A percentile compares a stretch with the other conserved stretches of the same genome.
These are phyloP conservation scores for Monoplex corrugatus DNA, from an alignment of 2,888 invertebrate species.

Conservation along the genomic window DNA sequence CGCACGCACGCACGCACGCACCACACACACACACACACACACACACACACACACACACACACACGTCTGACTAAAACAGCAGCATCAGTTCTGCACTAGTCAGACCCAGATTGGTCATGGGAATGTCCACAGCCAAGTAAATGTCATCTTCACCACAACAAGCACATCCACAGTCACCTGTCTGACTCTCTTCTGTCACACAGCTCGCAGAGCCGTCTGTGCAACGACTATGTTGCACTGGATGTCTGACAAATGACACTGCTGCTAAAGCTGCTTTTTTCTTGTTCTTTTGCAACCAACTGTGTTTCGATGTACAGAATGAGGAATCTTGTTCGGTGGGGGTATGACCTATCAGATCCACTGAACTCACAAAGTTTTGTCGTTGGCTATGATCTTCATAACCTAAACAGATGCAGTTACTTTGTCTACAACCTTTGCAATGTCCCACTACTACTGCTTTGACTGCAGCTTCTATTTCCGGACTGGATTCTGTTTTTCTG, in stretches of 20 bases:
- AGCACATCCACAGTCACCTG: neutral
- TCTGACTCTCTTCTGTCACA: neutral
- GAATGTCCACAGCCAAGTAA: conserved; percentile 41
- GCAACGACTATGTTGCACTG: neutral
- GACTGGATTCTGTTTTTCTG: conserved; percentile 6
- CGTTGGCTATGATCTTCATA: neutral
- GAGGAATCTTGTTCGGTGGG: neutral
- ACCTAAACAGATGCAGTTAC: neutral
- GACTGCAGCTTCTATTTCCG: neutral
- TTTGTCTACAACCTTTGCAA: neutral
- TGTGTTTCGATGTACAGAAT: conserved; percentile 28
- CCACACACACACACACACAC: neutral
- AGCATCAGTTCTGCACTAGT: conserved; percentile 40
- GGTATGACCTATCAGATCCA: neutral
- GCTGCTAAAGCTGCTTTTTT: neutral
- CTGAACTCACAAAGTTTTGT: neutral
- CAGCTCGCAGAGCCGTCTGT: neutral
- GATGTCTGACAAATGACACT: neutral
- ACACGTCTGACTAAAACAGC: conserved; percentile 32
- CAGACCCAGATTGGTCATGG: conserved; percentile 44
- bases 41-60: neutral
- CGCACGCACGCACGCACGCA: neutral
- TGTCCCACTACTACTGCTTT: neutral
- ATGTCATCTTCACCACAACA: neutral
- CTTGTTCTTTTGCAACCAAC: neutral